Base-by-base conservation (phyloP, 2,888 invertebrate species). In the Chironomus riparius region DNA sequence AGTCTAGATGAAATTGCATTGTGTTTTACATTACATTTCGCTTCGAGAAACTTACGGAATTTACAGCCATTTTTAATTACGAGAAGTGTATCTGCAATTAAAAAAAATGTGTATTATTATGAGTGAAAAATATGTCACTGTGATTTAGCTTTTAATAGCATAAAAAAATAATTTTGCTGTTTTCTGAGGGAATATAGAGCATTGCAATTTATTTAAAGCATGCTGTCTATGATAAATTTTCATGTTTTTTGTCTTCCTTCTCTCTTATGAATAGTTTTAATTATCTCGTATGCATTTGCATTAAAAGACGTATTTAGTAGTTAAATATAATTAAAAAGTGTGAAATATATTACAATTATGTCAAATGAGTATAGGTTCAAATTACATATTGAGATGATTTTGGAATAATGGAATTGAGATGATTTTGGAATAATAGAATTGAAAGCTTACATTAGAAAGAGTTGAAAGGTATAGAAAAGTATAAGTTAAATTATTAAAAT, bases 61-160 rank as follows among this genome's bases (percentile, higher is more conserved):
- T 77, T 70, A 77, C 77, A 70, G 77, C 77, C 77, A 76, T 77
- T 76, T 77, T 71, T 24, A 71, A 56, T 71, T 71, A 71, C 56
- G 28, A 38, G n/a, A 38, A 71, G 38, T 71, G 61, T 71, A 71
- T 71, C 71, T 71, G 71, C 47, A 71, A 71, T 71, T 22, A 71
- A 13, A 65, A 71, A 24, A 56, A 56, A 50, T 10, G 10, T 13
- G 47, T 21, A 28, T 70, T 70, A 70, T 70, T 65, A 65, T 65
- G 24, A 22, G 65, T 65, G 65, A 65, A 65, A 65, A 65, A 65
- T 65, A 65, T 65, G 56, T 56, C 56, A 56, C 18, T 56, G 56
- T 56, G 56, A 56, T 56, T 56, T 56, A 56, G 56, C 15, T 56
- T 56, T 56, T 56, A 56, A 56, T 56, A 56, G 56, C 15, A 56